Percentiles rank a stretch among this genome's conserved stretches.
phyloP scores from a whole-genome alignment of 2,113 vertebrate species.

The Damaliscus lunatus region DNA sequence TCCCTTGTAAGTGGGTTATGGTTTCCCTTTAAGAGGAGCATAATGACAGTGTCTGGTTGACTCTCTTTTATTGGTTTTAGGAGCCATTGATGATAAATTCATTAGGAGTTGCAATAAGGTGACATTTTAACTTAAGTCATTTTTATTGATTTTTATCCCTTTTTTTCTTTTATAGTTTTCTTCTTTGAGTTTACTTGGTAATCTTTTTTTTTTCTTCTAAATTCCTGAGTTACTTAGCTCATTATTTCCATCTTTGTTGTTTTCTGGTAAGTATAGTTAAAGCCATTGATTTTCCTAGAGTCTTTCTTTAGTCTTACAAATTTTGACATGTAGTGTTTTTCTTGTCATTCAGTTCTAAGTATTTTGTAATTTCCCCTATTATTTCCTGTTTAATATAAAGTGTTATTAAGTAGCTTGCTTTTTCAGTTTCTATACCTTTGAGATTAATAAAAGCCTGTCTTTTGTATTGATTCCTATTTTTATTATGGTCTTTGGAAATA shows the following conservation, averaged over 20 bases:
- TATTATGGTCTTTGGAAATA: conserved; percentile 13
- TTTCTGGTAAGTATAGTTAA: conserved; percentile 40
- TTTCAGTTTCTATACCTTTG: conserved; percentile 34
- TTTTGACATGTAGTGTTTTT: conserved; percentile 53
- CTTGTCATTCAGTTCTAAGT: conserved; percentile 46
- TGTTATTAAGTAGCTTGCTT: conserved; percentile 42
- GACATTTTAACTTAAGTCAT: not conserved
- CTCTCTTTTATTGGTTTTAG: not conserved
- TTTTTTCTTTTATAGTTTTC: not conserved
- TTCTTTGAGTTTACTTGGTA: not conserved
- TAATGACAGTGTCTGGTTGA: not conserved
- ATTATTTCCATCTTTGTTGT: not conserved
- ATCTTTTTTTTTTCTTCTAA: not conserved
- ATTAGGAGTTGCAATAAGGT: not conserved
- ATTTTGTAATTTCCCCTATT: conserved; percentile 46
- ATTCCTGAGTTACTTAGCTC: not conserved
- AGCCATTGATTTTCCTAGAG: conserved; percentile 48
- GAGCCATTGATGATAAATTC: not conserved
- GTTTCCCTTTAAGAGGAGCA: not conserved
- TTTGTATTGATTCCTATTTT: conserved; percentile 59
- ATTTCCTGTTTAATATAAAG: conserved; percentile 46
- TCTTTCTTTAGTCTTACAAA: conserved; percentile 6
- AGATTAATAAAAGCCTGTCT: conserved; percentile 41
- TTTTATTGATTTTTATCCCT: not conserved
- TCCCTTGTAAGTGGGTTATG: not conserved